phyloP scores from a whole-genome alignment of 2,113 vertebrate genomes.

The Pygoscelis adeliae region DNA sequence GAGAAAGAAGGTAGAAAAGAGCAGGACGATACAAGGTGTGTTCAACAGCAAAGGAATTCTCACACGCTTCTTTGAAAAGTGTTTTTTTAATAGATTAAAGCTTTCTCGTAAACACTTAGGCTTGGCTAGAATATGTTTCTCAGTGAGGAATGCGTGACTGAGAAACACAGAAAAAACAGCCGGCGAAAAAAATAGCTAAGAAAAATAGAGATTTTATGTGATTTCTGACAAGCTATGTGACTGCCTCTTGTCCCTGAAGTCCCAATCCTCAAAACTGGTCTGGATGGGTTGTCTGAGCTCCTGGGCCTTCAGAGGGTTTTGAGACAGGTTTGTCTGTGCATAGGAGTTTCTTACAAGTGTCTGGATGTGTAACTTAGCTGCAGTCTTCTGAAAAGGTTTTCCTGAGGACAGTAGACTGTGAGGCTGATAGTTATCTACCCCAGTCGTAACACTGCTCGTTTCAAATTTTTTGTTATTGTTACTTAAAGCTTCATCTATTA shows the following conservation, averaged over 20 bases:
- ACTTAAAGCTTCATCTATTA: neutral
- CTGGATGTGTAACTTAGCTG: neutral
- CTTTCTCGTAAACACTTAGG: neutral
- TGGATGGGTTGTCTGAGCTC: neutral
- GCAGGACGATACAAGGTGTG: neutral
- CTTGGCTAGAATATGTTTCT: neutral
- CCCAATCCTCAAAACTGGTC: neutral
- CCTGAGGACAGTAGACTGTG: neutral
- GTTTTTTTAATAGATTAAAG: neutral
- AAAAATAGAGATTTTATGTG: neutral
- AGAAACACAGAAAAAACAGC: neutral
- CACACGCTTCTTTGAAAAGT: neutral
- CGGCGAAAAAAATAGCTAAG: neutral
- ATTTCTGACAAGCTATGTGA: neutral
- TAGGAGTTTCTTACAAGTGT: neutral
- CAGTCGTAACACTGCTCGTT: neutral
- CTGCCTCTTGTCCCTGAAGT: neutral
- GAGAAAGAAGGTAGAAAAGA: neutral
- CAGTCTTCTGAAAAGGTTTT: neutral
- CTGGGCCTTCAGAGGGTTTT: neutral
- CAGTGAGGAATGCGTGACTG: constrained; percentile 11
- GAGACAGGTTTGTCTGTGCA: neutral
- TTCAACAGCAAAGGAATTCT: neutral
- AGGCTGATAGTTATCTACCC: neutral
- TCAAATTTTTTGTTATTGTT: neutral